Evolutionary conservation across 2,113 vertebrate genomes (phyloP).

Genomic region (Noturus placidus): DNA sequence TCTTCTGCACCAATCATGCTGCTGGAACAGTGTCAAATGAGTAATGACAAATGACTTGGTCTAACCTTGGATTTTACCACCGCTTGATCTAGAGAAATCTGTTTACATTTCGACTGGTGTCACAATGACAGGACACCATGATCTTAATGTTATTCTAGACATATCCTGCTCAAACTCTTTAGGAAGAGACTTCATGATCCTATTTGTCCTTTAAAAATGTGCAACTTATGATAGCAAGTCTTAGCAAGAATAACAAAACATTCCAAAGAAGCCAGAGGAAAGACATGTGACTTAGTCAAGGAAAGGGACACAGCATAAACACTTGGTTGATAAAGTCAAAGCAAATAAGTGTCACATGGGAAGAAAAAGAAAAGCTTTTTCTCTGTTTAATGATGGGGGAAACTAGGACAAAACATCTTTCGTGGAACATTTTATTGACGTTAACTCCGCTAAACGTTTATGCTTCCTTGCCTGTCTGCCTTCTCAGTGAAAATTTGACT

Average conservation of each 20-base stretch:
- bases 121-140: background rate
- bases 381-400: background rate
- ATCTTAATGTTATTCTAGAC: background rate
- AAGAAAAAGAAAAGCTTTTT: background rate
- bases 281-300: background rate
- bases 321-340: background rate
- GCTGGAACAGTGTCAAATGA: background rate
- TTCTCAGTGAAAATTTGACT: background rate
- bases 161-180: background rate
- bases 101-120: background rate
- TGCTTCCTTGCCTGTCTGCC: background rate
- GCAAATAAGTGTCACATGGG: background rate
- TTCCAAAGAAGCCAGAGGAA: background rate
- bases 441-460: background rate
- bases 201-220: background rate
- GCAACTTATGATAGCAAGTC: background rate
- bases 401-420: background rate
- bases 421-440: background rate
- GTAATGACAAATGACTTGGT: background rate
- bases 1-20: background rate
- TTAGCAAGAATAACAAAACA: background rate
- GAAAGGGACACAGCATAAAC: background rate
- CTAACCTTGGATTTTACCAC: background rate
- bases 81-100: background rate
- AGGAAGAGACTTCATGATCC: background rate